Conservation (phyloP, 2,797 vertebrate genomes). For the Cephalopachus bancanus region DNA sequence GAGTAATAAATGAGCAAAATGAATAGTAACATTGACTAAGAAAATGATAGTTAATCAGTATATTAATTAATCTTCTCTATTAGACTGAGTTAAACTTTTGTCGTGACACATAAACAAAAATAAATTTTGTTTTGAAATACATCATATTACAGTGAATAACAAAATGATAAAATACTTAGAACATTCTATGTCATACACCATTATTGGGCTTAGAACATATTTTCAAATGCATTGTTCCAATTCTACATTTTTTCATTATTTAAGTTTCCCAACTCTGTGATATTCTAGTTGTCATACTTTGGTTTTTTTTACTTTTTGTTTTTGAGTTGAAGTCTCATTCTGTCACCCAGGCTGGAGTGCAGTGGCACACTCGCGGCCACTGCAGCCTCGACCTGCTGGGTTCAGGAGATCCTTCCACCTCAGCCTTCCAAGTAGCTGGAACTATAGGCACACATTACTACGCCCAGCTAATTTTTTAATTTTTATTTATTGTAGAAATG, state of each 20-base stretch:
- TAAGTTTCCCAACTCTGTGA: neutral
- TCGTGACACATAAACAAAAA: neutral
- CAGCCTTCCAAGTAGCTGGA: too few species aligned
- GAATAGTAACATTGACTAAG: neutral
- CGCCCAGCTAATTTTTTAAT: too few species aligned
- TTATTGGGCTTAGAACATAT: neutral
- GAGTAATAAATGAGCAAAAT: neutral
- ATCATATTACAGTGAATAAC: neutral
- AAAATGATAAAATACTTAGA: neutral
- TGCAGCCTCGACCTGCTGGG: too few species aligned
- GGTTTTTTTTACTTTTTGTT: neutral
- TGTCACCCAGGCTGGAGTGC: too few species aligned
- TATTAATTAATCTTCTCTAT: neutral
- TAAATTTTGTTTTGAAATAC: neutral
- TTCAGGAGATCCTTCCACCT: too few species aligned
- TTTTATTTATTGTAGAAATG: too few species aligned
- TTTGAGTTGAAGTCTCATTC: too few species aligned
- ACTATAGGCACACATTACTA: too few species aligned
- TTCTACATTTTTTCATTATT: slow-evolving; percentile 6
- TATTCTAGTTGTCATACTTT: neutral
- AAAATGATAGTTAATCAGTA: neutral
- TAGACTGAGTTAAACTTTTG: neutral
- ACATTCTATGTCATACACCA: neutral
- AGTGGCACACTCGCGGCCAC: too few species aligned
- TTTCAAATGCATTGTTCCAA: neutral